phyloP scores from a whole-genome alignment of 2,888 invertebrate genomes.

The Yponomeuta plumbellus region DNA sequence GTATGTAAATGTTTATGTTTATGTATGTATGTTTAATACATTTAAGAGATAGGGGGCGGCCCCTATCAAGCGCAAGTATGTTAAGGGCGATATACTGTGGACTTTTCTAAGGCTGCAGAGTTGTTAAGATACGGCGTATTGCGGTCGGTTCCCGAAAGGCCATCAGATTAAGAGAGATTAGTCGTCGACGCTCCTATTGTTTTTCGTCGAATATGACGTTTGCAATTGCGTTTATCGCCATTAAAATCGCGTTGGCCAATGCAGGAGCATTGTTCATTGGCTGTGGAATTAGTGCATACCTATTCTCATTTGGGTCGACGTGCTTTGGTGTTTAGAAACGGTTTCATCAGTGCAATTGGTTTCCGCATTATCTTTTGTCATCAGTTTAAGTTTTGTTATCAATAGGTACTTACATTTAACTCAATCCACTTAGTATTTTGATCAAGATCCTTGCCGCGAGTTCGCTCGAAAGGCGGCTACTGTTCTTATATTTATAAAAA shows the following conservation, averaged over 20 bases:
- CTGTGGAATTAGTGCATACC: constrained; percentile 17
- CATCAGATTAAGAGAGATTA: constrained; percentile 29
- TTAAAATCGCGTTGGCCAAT: constrained; percentile 28
- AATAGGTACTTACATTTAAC: neutral
- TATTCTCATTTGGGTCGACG: neutral
- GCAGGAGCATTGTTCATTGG: constrained; percentile 29
- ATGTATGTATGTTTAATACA: too few relatives aligned
- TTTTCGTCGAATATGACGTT: constrained; percentile 31
- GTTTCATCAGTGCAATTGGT: neutral
- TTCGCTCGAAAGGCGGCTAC: too few relatives aligned
- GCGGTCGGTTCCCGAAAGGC: neutral
- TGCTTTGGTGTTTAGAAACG: neutral
- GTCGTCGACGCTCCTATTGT: constrained; percentile 41
- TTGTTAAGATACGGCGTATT: neutral
- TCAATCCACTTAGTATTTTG: too few relatives aligned
- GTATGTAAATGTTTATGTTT: too few relatives aligned
- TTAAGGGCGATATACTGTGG: too few relatives aligned
- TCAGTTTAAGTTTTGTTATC: neutral
- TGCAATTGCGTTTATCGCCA: constrained; percentile 25
- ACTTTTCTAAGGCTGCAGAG: too few relatives aligned
- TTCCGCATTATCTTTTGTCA: neutral
- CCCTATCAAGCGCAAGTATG: too few relatives aligned
- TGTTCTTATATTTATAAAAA: too few relatives aligned
- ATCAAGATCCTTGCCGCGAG: too few relatives aligned
- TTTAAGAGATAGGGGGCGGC: too few relatives aligned